phyloP scores from a whole-genome alignment of 2,113 vertebrate genomes.

The Oreochromis aureus region DNA sequence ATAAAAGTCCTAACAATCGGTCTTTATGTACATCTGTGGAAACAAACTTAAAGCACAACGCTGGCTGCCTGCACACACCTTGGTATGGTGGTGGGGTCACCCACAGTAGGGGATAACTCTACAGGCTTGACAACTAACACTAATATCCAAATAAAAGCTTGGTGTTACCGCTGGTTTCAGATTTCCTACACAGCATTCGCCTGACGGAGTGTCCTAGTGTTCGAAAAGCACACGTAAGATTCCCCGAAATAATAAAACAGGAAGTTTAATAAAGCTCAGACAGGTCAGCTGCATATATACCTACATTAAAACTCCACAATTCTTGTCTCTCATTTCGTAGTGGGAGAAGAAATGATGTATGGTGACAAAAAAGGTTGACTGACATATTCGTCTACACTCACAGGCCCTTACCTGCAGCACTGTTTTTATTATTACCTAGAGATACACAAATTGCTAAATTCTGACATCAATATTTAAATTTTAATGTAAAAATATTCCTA shows the following conservation, averaged over 20 bases:
- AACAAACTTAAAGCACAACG: neutral
- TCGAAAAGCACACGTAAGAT: neutral
- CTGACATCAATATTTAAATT: neutral
- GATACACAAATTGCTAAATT: neutral
- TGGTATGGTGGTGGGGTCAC: neutral
- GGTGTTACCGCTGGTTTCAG: neutral
- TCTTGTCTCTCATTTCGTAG: neutral
- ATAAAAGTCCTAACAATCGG: neutral
- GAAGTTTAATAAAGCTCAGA: neutral
- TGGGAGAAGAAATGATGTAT: neutral
- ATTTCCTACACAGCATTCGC: neutral
- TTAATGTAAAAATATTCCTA: neutral
- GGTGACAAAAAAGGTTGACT: neutral
- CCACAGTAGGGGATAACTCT: neutral
- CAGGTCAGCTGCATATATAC: neutral
- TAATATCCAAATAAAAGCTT: neutral
- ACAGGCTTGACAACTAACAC: neutral
- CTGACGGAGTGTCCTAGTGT: neutral
- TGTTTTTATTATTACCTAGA: neutral
- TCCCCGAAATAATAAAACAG: rapidly evolving
- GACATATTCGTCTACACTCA: neutral
- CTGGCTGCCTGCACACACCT: neutral
- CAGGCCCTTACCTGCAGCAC: neutral
- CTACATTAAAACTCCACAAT: neutral
- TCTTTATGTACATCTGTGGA: neutral